Conservation (phyloP, 2,113 vertebrate species). For the Myocastor coypus region DNA sequence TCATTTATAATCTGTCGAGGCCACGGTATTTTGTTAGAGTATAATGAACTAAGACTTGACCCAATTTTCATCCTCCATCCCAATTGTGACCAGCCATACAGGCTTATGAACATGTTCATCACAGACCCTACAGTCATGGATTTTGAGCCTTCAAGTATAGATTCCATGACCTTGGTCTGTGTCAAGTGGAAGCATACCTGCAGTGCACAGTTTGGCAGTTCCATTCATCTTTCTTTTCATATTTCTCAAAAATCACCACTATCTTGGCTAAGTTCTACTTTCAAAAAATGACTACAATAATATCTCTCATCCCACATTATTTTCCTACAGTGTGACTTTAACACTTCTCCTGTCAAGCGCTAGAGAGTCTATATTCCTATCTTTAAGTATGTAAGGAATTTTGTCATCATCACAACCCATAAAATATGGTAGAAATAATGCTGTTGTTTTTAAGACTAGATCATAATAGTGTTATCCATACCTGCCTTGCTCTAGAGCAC, state of each 20-base stretch:
- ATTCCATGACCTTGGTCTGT: not conserved
- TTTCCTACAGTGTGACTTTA: not conserved
- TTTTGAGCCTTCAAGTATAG: not conserved
- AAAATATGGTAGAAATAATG: slow-evolving; percentile 5
- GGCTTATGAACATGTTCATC: not conserved
- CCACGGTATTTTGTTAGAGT: not conserved
- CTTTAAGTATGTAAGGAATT: not conserved
- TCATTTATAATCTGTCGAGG: not conserved
- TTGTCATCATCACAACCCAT: not conserved
- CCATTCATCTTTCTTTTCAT: not conserved
- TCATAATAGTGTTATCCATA: not conserved
- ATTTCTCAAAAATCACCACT: not conserved
- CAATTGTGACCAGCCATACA: not conserved
- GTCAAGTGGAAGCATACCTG: not conserved
- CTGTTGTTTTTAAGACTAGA: not conserved
- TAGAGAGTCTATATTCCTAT: not conserved
- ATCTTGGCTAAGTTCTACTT: not conserved
- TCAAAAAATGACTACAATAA: not conserved
- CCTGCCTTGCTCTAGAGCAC: not conserved
- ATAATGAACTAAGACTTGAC: not conserved
- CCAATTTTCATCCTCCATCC: not conserved
- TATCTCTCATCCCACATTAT: not conserved
- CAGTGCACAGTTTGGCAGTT: not conserved
- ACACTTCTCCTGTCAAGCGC: not conserved
- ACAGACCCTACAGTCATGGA: not conserved